phyloP scores from a whole-genome alignment of 1,140 invertebrate genomes.

The Diachasmimorpha longicaudata region DNA sequence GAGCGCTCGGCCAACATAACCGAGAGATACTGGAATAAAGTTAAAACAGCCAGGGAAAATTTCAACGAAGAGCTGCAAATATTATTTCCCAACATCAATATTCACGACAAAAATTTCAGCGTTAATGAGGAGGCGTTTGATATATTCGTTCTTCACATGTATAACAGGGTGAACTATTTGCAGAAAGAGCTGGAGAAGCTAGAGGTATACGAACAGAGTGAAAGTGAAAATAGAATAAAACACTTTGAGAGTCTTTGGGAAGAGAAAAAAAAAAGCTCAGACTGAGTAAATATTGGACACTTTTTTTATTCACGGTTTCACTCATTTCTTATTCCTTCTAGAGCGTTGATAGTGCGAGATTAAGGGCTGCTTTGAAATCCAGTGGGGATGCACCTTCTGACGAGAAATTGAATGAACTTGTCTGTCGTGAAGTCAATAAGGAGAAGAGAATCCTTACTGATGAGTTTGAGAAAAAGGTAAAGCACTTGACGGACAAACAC shows the following conservation, averaged over 20 bases:
- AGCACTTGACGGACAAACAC: not conserved
- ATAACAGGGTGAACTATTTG: conserved; percentile 70
- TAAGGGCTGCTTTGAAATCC: conserved; percentile 69
- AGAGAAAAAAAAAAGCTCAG: too few species aligned
- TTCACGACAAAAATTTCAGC: conserved; percentile 70
- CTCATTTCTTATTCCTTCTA: conserved; percentile 49
- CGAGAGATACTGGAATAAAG: conserved; percentile 74
- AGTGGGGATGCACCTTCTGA: conserved; percentile 56
- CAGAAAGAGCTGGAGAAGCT: conserved; percentile 75
- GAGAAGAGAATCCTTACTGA: conserved; percentile 49
- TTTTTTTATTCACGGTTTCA: not conserved
- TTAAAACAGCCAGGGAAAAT: conserved; percentile 71
- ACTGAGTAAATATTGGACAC: not conserved
- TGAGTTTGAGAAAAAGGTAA: conserved; percentile 50
- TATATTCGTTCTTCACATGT: conserved; percentile 71
- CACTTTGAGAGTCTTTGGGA: not conserved
- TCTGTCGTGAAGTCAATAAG: conserved; percentile 46
- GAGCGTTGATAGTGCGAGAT: conserved; percentile 68
- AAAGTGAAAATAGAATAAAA: too few species aligned
- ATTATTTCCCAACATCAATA: conserved; percentile 73
- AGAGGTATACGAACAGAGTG: conserved; percentile 43
- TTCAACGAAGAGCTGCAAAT: conserved; percentile 77
- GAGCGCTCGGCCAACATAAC: conserved; percentile 65
- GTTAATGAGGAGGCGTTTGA: conserved; percentile 71
- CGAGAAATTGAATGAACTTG: conserved; percentile 48